A percentile compares a stretch with the other conserved stretches of the same genome.
phyloP scores from a whole-genome alignment of 2,113 vertebrate genomes.

The Carassius auratus region DNA sequence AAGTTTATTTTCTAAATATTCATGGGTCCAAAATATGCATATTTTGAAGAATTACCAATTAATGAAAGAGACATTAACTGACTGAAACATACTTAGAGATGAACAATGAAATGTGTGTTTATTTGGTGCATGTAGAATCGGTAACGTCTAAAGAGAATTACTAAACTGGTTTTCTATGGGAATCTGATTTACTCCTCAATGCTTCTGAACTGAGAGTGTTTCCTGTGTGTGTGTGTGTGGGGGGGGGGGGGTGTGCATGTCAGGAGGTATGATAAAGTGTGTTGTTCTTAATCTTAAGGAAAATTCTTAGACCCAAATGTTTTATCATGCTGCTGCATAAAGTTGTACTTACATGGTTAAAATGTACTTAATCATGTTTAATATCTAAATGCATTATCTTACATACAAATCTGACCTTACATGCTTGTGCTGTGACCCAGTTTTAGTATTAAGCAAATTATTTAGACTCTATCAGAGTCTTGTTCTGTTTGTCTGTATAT shows the following conservation, averaged over 20 bases:
- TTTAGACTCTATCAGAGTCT: neutral
- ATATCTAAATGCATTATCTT: neutral
- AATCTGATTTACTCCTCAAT: constrained; percentile 13
- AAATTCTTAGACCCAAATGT: neutral
- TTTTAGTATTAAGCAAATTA: neutral
- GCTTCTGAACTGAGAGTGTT: constrained; percentile 25
- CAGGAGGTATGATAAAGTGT: neutral
- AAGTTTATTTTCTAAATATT: too few species aligned
- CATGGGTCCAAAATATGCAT: too few species aligned
- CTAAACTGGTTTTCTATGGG: too few species aligned
- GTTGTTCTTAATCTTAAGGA: neutral
- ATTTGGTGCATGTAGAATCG: neutral
- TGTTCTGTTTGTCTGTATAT: too few species aligned
- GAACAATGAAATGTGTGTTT: neutral
- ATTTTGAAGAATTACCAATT: too few species aligned
- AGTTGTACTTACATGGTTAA: constrained; percentile 8
- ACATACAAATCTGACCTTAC: neutral
- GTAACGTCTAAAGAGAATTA: neutral
- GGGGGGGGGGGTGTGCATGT: constrained; percentile 20
- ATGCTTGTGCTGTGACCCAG: neutral
- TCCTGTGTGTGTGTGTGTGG: neutral
- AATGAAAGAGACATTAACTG: too few species aligned
- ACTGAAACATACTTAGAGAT: too few species aligned
- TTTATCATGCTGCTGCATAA: neutral
- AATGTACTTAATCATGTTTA: neutral